phyloP scores from a whole-genome alignment of 2,888 invertebrate genomes.

The Lottia gigantea region DNA sequence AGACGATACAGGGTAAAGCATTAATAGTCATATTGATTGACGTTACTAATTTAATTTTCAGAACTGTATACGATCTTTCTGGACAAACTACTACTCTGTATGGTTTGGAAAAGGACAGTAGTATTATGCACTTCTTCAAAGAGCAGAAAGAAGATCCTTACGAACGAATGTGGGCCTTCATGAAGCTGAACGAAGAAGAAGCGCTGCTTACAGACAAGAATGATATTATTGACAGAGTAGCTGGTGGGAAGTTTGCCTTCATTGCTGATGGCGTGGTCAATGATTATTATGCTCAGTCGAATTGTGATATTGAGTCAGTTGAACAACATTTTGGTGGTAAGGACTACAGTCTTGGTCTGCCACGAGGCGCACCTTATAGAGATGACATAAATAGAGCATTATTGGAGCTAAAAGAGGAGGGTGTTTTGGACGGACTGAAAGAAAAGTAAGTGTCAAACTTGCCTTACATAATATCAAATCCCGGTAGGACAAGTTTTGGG shows the following conservation, averaged over 20 bases:
- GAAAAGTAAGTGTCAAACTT: conserved; percentile 37
- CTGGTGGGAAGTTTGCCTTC: conserved; percentile 39
- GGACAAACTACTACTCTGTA: conserved; percentile 48
- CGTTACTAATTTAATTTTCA: conserved; percentile 28
- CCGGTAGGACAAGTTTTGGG: too few species aligned
- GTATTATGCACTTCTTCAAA: conserved; percentile 50
- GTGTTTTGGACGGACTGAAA: conserved; percentile 44
- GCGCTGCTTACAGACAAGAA: conserved; percentile 36
- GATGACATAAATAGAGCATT: conserved; percentile 54
- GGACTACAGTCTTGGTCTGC: conserved; percentile 56
- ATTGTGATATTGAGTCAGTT: conserved; percentile 54
- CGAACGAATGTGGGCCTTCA: conserved; percentile 58
- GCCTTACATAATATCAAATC: background rate
- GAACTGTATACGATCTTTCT: conserved; percentile 47
- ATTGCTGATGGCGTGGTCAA: conserved; percentile 54
- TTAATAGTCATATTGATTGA: too few species aligned
- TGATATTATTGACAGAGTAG: conserved; percentile 40
- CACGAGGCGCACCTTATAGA: conserved; percentile 55
- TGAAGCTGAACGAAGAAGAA: conserved; percentile 46
- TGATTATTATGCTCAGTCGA: conserved; percentile 47
- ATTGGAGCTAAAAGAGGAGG: conserved; percentile 51
- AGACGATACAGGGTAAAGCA: too few species aligned
- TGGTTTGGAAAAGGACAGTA: conserved; percentile 49
- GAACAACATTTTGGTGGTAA: conserved; percentile 54
- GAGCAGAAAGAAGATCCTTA: conserved; percentile 45